These are phyloP conservation scores for Cygnus buccinator DNA, from an alignment of 2,113 vertebrate species.

Conservation along the genomic window DNA sequence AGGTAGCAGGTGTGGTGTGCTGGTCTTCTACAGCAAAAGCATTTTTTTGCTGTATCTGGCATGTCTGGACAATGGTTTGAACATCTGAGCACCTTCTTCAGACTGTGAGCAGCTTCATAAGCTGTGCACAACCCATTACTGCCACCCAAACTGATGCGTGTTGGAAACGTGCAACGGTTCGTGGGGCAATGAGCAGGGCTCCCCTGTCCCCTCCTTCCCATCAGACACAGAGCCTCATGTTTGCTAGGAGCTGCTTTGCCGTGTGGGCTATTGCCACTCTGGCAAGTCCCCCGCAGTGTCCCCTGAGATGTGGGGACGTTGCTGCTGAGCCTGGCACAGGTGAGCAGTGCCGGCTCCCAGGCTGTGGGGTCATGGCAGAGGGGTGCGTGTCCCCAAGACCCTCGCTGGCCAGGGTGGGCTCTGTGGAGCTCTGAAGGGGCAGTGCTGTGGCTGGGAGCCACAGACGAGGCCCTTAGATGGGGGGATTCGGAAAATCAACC, in stretches of 20 bases:
- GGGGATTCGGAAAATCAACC: background rate
- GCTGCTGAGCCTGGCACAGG: background rate
- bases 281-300: background rate
- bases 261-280: background rate
- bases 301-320: background rate
- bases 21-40: background rate
- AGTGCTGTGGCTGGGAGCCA: background rate
- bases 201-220: background rate
- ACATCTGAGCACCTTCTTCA: background rate
- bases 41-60: background rate
- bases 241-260: background rate
- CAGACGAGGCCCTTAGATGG: background rate
- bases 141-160: background rate
- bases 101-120: background rate
- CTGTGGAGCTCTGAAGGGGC: background rate
- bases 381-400: background rate
- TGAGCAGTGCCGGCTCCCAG: too few relatives aligned
- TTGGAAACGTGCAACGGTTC: background rate
- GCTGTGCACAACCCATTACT: background rate
- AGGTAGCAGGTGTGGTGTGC: background rate
- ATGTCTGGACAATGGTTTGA: background rate
- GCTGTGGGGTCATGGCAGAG: background rate
- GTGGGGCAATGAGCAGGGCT: background rate
- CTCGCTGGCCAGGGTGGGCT: background rate
- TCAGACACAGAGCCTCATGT: background rate